Conservation (phyloP, 2,888 invertebrate genomes). For the Sarcophaga caerulescens region DNA sequence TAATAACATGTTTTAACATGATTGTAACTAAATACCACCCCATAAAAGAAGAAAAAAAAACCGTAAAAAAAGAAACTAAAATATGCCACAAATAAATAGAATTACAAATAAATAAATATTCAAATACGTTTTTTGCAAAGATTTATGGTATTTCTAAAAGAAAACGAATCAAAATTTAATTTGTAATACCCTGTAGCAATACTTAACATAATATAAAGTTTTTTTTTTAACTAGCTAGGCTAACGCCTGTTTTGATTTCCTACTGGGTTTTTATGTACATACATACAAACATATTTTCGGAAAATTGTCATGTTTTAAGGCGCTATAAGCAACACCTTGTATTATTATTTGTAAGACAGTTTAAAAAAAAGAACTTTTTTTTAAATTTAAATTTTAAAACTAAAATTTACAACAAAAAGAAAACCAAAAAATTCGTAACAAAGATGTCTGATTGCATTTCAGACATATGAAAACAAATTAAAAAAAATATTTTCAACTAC, state of each 20-base stretch:
- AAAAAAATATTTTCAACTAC: no score
- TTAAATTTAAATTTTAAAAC: slow-evolving; percentile 28
- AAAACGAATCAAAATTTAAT: no score
- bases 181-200: no score
- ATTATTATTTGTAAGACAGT: slow-evolving; percentile 54
- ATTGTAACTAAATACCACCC: slow-evolving; percentile 57
- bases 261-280: not conserved
- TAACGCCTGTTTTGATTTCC: not conserved
- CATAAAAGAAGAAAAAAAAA: slow-evolving; percentile 19
- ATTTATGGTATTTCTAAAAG: no score
- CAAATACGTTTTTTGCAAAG: no score
- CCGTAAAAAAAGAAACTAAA: slow-evolving; percentile 31
- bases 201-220: no score
- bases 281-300: not conserved
- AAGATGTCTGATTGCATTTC: slow-evolving; percentile 59
- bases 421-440: slow-evolving; percentile 16
- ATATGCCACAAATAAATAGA: slow-evolving; percentile 13
- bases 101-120: no score
- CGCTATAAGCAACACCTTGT: slow-evolving; percentile 66
- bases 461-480: slow-evolving; percentile 48
- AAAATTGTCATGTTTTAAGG: slow-evolving; percentile 64
- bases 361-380: not conserved
- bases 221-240: not conserved
- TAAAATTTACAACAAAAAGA: slow-evolving; percentile 10
- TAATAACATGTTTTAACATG: slow-evolving; percentile 63